Evolutionary conservation across 2,797 vertebrate species (phyloP), one percentile per base, ranked within the genome.

Genomic region (Galaxias olidus): DNA sequence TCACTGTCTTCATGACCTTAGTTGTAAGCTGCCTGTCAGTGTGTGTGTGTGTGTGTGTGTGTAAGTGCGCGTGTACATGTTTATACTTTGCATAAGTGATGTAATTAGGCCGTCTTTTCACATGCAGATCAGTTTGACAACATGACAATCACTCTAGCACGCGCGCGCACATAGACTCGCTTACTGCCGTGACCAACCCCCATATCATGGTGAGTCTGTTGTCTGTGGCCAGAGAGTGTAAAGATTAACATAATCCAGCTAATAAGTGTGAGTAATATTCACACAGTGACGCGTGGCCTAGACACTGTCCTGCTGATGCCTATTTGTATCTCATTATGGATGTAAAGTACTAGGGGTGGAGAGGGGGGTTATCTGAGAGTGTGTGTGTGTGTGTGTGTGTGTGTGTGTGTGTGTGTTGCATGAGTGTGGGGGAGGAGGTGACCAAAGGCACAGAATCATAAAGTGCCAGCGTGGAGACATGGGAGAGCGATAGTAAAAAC

Each of bases 171-270:
- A 62, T 73, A 78, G 84, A 83, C 86, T 80, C 77, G 81, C 85
- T 80, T 76, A 70, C 80, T 68, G 74, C 85, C 77, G 68, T 88
- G 89, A 88, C 87, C 87, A 86, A 50, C 73, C 82, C 80, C 85
- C 83, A 75, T 84, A 83, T 88, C 85, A 79, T 69, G 82, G 80
- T 74, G 83, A 86, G 87, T 88, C 86, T 89, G 88, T 89, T 90
- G 89, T 89, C 87, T 91, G 89, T 81, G 90, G 86, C 88, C 88
- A 86, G 82, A 76, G 87, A 88, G 90, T 91, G 90, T 91, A 89
- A 91, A 91, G 91, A 92, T 93, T 93, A 92, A 90, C 91, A 93
- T 93, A 92, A 93, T 91, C 89, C 90, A 89, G 90, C 90, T 92
- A 91, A 92, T 91, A 91, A 91, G 88, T 90, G 89, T 86, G 88